Evolutionary conservation across 1,140 invertebrate genomes (phyloP).

Genomic region (Brachionus sp.): DNA sequence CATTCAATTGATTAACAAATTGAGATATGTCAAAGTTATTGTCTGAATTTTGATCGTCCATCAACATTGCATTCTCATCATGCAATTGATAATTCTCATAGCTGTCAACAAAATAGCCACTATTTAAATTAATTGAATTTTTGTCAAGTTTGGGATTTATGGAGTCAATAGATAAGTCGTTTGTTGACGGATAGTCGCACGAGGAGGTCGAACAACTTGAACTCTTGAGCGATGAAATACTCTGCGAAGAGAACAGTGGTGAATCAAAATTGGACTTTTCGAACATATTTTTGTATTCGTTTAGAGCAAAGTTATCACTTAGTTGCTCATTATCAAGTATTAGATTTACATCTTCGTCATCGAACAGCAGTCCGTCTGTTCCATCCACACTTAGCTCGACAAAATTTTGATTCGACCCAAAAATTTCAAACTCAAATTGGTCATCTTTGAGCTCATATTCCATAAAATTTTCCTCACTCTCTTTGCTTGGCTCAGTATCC

Average conservation of each 20-base stretch:
- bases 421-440: slow-evolving; percentile 40
- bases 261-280: background rate
- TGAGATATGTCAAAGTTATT: slow-evolving; percentile 19
- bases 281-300: slow-evolving; percentile 18
- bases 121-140: background rate
- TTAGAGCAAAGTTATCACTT: background rate
- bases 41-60: background rate
- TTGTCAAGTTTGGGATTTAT: background rate
- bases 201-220: background rate
- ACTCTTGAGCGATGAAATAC: background rate
- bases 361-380: slow-evolving; percentile 6
- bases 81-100: slow-evolving; percentile 6
- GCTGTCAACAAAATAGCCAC: background rate
- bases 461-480: background rate
- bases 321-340: background rate
- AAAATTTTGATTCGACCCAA: slow-evolving; percentile 5
- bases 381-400: slow-evolving; percentile 40
- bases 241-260: slow-evolving; percentile 10
- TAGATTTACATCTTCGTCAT: slow-evolving; percentile 40
- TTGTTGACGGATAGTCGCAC: background rate
- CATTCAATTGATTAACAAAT: slow-evolving; percentile 35
- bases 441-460: slow-evolving; percentile 22
- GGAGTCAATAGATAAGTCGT: slow-evolving; percentile 12
- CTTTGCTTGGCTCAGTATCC: background rate
- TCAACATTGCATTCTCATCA: background rate